A percentile compares a stretch with the other conserved stretches of the same genome.
Evolutionary conservation across 1,140 invertebrate species (phyloP).

Genomic region (Hydropsyche tenuis): DNA sequence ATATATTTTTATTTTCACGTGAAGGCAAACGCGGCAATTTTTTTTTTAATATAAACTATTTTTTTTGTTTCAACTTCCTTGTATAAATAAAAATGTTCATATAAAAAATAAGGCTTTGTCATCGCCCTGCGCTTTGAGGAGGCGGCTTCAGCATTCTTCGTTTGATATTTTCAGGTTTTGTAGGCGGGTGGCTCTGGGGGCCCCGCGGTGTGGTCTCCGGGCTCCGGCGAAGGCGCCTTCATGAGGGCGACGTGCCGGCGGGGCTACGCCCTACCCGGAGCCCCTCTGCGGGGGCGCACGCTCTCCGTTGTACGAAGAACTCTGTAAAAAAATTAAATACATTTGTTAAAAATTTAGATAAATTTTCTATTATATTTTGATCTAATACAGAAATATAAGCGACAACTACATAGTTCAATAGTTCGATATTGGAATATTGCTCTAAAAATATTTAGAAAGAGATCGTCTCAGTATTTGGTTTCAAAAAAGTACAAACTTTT

Average conservation of each 20-base stretch:
- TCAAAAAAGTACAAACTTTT: too few species aligned
- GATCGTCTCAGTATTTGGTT: too few species aligned
- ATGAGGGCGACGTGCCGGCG: conserved; percentile 10
- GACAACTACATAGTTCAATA: too few species aligned
- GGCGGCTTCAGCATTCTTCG: background rate
- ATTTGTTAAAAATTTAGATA: too few species aligned
- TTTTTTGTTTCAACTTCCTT: background rate
- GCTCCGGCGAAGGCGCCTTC: conserved; percentile 19
- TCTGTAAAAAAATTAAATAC: background rate
- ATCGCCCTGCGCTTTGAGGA: background rate
- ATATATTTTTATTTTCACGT: background rate
- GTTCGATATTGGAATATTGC: too few species aligned
- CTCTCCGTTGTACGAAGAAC: background rate
- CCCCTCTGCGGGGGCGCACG: conserved; percentile 32
- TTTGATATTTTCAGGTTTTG: background rate
- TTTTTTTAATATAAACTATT: background rate
- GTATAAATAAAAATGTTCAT: conserved; percentile 17
- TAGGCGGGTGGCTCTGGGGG: conserved; percentile 14
- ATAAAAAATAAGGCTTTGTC: conserved; percentile 26
- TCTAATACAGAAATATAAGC: too few species aligned
- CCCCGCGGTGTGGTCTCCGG: background rate
- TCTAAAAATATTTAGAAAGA: too few species aligned
- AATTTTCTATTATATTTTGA: too few species aligned
- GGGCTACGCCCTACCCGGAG: conserved; percentile 31
- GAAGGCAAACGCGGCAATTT: conserved; percentile 34